These are phyloP conservation scores for Polyploca ridens DNA, from an alignment of 2,888 invertebrate genomes.

Conservation along the genomic window DNA sequence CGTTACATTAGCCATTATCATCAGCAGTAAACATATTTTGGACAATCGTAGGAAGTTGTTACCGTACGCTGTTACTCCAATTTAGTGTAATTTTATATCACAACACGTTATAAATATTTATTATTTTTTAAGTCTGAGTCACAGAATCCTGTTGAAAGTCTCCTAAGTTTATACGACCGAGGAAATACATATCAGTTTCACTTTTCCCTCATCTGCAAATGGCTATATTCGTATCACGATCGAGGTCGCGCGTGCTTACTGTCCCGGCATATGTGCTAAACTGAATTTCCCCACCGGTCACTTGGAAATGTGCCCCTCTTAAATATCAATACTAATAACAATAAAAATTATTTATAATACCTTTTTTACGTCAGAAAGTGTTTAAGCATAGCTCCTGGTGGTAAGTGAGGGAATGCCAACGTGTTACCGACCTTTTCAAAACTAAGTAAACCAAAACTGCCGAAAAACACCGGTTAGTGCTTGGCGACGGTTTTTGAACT, in stretches of 20 bases:
- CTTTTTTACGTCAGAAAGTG: background rate
- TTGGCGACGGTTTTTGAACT: too few species aligned
- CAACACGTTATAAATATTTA: constrained; percentile 37
- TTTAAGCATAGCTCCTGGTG: background rate
- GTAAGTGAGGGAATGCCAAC: too few species aligned
- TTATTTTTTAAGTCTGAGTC: constrained; percentile 42
- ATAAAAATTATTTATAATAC: background rate
- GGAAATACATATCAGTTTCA: constrained; percentile 77
- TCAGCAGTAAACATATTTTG: constrained; percentile 35
- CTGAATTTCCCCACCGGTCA: constrained; percentile 37
- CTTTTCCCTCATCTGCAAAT: constrained; percentile 76
- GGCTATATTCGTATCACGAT: constrained; percentile 79
- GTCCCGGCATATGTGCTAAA: constrained; percentile 53
- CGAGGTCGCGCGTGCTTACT: constrained; percentile 73
- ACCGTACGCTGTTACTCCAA: constrained; percentile 47
- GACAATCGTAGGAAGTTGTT: constrained; percentile 63
- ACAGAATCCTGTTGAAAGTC: constrained; percentile 79
- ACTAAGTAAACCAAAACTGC: too few species aligned
- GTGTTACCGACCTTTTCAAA: too few species aligned
- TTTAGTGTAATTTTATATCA: constrained; percentile 48
- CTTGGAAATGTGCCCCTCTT: background rate
- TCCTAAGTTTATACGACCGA: constrained; percentile 59
- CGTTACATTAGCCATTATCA: constrained; percentile 53
- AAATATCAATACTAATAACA: background rate
- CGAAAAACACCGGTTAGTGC: too few species aligned